Conservation (phyloP, 2,797 vertebrate genomes). For the Alcedo atthis region DNA sequence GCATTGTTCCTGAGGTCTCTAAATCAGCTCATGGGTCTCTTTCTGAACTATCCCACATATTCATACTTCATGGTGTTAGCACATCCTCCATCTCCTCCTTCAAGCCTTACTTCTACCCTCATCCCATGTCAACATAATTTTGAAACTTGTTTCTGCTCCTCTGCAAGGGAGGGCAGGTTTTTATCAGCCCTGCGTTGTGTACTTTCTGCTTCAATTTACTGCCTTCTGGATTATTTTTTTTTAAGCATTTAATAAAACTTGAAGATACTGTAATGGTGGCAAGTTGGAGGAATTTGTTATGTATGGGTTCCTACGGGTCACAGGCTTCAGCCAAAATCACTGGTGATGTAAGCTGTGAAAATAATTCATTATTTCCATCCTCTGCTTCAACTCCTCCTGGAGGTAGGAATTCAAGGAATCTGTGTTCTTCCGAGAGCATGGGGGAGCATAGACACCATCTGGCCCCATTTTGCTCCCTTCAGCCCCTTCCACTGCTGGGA, state of each 20-base stretch:
- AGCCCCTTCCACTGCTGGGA: background rate
- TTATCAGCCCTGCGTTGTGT: background rate
- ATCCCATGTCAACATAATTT: background rate
- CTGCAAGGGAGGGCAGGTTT: background rate
- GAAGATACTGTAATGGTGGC: slow-evolving; percentile 2
- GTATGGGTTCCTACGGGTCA: background rate
- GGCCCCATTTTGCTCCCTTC: background rate
- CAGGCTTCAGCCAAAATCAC: background rate
- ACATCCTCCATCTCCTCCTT: background rate
- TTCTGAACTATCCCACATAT: background rate
- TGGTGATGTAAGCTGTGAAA: background rate
- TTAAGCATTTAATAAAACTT: slow-evolving; percentile 74
- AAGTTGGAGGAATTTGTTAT: slow-evolving; percentile 8
- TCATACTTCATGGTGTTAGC: background rate
- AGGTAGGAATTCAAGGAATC: background rate
- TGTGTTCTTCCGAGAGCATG: background rate
- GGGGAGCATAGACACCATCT: background rate
- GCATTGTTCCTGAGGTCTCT: background rate
- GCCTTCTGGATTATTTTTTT: background rate
- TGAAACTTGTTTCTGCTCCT: background rate
- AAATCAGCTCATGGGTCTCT: background rate
- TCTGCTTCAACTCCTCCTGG: background rate
- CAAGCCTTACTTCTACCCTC: background rate
- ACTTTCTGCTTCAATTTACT: slow-evolving; percentile 54
- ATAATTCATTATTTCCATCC: background rate